Evolutionary conservation across 2,888 invertebrate genomes (phyloP).

Genomic region (Lagria hirta): DNA sequence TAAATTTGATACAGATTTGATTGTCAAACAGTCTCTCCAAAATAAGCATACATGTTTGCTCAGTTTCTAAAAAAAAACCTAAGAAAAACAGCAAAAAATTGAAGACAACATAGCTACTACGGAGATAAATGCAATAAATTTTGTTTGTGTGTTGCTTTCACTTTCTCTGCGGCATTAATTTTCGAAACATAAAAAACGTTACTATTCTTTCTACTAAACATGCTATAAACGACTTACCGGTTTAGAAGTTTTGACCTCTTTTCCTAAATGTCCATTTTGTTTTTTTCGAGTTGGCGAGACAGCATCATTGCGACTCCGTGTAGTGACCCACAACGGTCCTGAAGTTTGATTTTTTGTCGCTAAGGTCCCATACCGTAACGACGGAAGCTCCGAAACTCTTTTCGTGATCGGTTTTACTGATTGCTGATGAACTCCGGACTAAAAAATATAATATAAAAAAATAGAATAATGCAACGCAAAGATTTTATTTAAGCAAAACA

Average conservation of each 20-base stretch:
- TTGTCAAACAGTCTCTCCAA: no score
- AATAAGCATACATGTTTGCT: no score
- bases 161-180: no score
- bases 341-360: constrained; percentile 39
- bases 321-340: constrained; percentile 40
- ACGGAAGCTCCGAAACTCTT: constrained; percentile 46
- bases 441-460: constrained; percentile 4
- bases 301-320: constrained; percentile 31
- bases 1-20: no score
- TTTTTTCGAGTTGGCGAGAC: constrained; percentile 26
- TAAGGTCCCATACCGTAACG: constrained; percentile 44
- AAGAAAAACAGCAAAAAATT: no score
- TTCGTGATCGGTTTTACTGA: constrained; percentile 23
- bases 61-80: no score
- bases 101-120: no score
- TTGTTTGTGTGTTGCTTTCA: no score
- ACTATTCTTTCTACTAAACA: no score
- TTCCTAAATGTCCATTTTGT: constrained; percentile 5
- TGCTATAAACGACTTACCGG: no score
- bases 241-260: constrained; percentile 10
- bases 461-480: not conserved
- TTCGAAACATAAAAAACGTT: no score
- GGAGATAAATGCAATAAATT: no score
- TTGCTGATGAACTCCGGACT: constrained; percentile 20
- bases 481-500: not conserved